Evolutionary conservation across 2,888 invertebrate genomes (phyloP).

Genomic region (Leptopilina syphax): DNA sequence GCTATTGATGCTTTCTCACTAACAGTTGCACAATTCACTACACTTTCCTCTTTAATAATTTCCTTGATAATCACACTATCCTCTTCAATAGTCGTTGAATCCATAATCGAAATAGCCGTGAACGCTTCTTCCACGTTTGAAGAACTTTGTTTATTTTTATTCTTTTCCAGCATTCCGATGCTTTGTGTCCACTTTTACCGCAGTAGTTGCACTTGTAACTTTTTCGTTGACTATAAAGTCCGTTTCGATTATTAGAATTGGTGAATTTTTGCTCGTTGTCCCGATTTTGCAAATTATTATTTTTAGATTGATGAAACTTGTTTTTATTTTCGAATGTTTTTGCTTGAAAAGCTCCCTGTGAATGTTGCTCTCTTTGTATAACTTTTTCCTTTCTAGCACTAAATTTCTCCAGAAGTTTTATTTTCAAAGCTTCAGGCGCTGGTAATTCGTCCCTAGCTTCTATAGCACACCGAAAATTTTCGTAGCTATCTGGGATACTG

Average conservation of each 20-base stretch:
- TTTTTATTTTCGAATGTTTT: slow-evolving; percentile 8
- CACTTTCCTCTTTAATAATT: neutral
- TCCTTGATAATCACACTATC: neutral
- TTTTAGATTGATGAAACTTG: neutral
- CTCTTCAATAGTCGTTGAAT: too few relatives aligned
- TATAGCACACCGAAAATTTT: slow-evolving; percentile 47
- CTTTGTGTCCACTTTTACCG: too few relatives aligned
- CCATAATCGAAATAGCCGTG: too few relatives aligned
- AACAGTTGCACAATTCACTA: slow-evolving; percentile 5
- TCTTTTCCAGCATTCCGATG: too few relatives aligned
- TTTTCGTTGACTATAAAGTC: too few relatives aligned
- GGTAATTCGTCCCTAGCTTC: slow-evolving; percentile 48
- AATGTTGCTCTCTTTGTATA: slow-evolving; percentile 30
- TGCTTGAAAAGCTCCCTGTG: slow-evolving; percentile 5
- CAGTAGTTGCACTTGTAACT: too few relatives aligned
- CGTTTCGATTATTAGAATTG: too few relatives aligned
- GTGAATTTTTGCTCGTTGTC: too few relatives aligned
- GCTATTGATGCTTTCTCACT: slow-evolving; percentile 29
- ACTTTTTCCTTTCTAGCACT: slow-evolving; percentile 41
- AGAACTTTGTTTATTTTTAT: too few relatives aligned
- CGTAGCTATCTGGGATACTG: slow-evolving; percentile 47
- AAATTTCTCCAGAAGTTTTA: too few relatives aligned
- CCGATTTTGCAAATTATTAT: neutral
- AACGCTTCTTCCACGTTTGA: too few relatives aligned
- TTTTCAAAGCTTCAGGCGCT: slow-evolving; percentile 37